Conservation (phyloP, 2,888 invertebrate genomes). For the Taphrorychus bicolor region DNA sequence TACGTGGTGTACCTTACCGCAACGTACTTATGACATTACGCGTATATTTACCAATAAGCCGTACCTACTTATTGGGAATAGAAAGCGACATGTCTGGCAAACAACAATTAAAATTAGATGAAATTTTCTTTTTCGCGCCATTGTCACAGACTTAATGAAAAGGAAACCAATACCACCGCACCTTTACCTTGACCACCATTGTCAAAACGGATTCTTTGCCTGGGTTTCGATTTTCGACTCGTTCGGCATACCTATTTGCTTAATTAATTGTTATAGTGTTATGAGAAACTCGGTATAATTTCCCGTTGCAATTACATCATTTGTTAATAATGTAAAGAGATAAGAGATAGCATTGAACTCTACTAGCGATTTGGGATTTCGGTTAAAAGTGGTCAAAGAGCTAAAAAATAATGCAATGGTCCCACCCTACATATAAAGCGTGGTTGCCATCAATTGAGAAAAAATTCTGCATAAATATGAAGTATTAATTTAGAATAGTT, state of each 20-base stretch:
- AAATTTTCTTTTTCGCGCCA: constrained; percentile 32
- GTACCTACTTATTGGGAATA: constrained; percentile 15
- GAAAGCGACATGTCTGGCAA: constrained; percentile 21
- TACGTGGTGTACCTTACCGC: background rate
- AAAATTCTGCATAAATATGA: too few relatives aligned
- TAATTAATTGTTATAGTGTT: background rate
- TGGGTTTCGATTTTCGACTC: constrained; percentile 17
- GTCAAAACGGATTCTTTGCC: constrained; percentile 18
- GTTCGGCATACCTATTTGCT: background rate
- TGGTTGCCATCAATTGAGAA: too few relatives aligned
- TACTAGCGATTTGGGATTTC: too few relatives aligned
- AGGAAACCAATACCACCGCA: constrained; percentile 17
- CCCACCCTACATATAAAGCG: too few relatives aligned
- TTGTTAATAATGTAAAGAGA: too few relatives aligned
- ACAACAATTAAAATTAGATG: constrained; percentile 30
- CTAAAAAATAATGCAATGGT: too few relatives aligned
- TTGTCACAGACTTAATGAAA: constrained; percentile 27
- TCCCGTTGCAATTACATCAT: too few relatives aligned
- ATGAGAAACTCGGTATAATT: background rate
- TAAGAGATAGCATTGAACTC: too few relatives aligned
- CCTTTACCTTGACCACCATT: constrained; percentile 11
- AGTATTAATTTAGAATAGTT: too few relatives aligned
- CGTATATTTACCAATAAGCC: constrained; percentile 1
- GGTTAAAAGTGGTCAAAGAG: too few relatives aligned
- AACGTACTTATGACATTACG: background rate